phyloP scores from a whole-genome alignment of 2,113 vertebrate species.

The Ptyas mucosa region DNA sequence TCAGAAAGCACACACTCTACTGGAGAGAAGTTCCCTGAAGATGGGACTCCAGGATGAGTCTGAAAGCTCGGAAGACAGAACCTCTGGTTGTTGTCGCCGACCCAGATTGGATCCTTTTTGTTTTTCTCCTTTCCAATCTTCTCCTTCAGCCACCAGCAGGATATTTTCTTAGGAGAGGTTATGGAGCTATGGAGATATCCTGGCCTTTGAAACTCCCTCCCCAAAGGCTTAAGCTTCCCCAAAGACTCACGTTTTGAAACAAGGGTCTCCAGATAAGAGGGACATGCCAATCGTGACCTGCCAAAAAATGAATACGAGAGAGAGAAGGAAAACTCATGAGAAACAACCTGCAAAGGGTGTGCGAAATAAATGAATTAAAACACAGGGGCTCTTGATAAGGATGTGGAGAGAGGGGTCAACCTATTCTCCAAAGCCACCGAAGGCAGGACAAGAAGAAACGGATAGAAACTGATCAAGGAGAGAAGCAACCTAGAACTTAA shows the following conservation, averaged over 20 bases:
- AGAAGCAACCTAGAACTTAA: too few species aligned
- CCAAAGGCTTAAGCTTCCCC: neutral
- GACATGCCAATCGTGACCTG: constrained; percentile 97
- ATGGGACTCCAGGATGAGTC: neutral
- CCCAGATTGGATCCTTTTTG: neutral
- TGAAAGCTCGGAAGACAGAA: neutral
- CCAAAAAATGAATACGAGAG: neutral
- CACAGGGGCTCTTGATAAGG: neutral
- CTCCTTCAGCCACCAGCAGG: too few species aligned
- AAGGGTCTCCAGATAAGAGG: constrained; percentile 94
- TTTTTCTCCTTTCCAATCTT: neutral
- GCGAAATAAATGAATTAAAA: neutral
- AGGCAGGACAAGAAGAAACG: too few species aligned
- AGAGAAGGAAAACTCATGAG: neutral
- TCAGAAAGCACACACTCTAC: neutral
- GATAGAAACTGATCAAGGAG: too few species aligned
- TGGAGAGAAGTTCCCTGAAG: neutral
- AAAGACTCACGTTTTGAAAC: constrained; percentile 95
- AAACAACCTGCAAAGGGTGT: neutral
- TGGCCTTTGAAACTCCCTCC: neutral
- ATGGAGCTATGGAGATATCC: neutral
- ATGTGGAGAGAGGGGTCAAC: neutral
- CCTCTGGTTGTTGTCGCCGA: neutral
- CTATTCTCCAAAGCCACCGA: neutral
- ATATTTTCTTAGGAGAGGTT: neutral